A percentile compares a stretch with the other conserved stretches of the same genome.
Evolutionary conservation across 2,888 invertebrate genomes (phyloP).

Genomic region (Hypercompe scribonia): DNA sequence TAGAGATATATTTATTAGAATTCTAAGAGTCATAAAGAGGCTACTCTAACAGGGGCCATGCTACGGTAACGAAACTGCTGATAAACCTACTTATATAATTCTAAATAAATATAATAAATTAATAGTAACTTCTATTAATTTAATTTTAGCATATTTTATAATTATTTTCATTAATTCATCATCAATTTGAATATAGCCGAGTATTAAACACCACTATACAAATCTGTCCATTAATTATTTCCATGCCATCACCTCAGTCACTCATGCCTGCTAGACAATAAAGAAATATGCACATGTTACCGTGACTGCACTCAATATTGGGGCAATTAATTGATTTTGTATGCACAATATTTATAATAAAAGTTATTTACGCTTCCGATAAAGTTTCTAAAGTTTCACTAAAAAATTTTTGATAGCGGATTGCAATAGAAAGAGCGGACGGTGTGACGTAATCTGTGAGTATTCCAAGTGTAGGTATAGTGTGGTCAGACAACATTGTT

Average conservation of each 20-base stretch:
- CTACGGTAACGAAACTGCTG: too few species aligned
- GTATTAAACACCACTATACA: not conserved
- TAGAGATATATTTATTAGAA: too few species aligned
- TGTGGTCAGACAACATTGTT: not conserved
- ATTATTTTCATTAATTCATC: not conserved
- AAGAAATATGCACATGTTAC: slow-evolving; percentile 11
- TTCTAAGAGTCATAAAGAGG: too few species aligned
- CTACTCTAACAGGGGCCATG: too few species aligned
- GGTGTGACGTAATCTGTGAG: slow-evolving; percentile 4
- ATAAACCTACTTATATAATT: too few species aligned
- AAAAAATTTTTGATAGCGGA: slow-evolving; percentile 11
- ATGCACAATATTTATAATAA: slow-evolving; percentile 9
- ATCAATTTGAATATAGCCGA: not conserved
- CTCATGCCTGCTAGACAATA: too few species aligned
- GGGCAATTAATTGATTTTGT: slow-evolving; percentile 19
- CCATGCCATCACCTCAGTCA: not conserved
- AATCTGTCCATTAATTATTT: not conserved
- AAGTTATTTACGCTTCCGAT: slow-evolving; percentile 16
- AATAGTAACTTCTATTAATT: not conserved
- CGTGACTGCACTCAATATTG: not conserved
- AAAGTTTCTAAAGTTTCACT: slow-evolving; percentile 17
- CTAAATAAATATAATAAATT: not conserved
- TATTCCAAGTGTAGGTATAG: not conserved
- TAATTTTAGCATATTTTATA: not conserved
- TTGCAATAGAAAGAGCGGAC: slow-evolving; percentile 8